Conservation (phyloP, 1,140 invertebrate species). For the Cydia amplana region DNA sequence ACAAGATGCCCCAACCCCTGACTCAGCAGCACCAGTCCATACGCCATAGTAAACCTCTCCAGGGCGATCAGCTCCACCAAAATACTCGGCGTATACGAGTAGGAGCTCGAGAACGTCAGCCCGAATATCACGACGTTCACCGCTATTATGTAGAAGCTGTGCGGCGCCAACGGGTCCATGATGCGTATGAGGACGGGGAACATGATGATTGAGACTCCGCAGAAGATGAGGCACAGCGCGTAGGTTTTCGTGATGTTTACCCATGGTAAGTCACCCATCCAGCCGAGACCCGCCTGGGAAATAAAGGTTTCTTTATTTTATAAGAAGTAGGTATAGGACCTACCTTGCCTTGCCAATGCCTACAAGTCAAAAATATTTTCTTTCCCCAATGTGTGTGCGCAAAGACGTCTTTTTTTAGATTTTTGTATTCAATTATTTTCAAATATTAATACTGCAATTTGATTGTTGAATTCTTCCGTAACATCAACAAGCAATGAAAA, state of each 20-base stretch:
- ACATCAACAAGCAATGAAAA: no score
- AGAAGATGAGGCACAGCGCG: conserved; percentile 86
- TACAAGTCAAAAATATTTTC: no score
- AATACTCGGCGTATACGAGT: conserved; percentile 93
- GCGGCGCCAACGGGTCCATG: conserved; percentile 72
- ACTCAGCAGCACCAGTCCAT: conserved; percentile 92
- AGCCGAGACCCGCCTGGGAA: conserved; percentile 89
- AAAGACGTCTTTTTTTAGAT: neutral
- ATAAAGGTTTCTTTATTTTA: conserved; percentile 15
- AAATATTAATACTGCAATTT: no score
- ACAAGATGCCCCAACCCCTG: conserved; percentile 87
- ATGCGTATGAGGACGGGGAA: conserved; percentile 82
- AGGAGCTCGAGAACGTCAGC: conserved; percentile 91
- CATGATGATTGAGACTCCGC: conserved; percentile 85
- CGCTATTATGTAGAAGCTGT: conserved; percentile 82
- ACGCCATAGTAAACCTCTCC: conserved; percentile 91
- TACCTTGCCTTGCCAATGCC: no score
- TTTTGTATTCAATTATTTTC: neutral
- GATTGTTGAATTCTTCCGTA: no score
- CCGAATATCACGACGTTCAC: conserved; percentile 86
- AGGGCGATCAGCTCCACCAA: conserved; percentile 88
- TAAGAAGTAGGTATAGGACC: neutral
- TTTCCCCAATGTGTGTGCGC: no score
- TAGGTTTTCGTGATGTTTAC: conserved; percentile 91
- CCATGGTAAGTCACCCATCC: conserved; percentile 93